Conservation (phyloP, 2,888 invertebrate species). For the Ceratothoa steindachneri region DNA sequence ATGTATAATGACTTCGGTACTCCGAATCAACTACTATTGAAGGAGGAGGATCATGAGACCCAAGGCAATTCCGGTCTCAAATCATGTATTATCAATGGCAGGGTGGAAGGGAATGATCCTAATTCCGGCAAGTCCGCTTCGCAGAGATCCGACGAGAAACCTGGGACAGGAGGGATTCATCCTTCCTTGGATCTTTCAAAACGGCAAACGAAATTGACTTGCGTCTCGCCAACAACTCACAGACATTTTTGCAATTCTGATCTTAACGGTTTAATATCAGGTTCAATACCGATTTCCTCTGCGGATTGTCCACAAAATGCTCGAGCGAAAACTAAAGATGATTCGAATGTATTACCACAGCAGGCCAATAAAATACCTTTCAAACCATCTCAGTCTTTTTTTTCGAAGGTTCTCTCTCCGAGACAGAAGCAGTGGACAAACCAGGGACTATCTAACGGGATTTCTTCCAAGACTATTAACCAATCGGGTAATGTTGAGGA, state of each 20-base stretch:
- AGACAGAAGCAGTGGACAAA: background rate
- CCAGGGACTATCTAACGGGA: background rate
- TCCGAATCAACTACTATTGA: background rate
- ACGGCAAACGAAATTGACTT: conserved; percentile 1
- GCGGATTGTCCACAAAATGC: background rate
- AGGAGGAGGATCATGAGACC: background rate
- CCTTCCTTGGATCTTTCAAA: background rate
- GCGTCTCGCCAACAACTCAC: background rate
- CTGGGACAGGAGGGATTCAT: too few species aligned
- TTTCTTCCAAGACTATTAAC: background rate
- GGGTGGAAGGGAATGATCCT: background rate
- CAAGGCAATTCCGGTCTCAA: background rate
- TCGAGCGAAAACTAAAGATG: background rate
- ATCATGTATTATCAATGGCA: background rate
- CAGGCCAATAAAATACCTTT: background rate
- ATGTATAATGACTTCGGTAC: background rate
- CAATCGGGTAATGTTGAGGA: background rate
- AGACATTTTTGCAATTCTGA: background rate
- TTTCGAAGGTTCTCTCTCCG: background rate
- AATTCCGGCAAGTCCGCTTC: background rate
- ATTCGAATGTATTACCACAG: background rate
- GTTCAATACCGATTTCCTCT: background rate
- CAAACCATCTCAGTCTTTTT: background rate
- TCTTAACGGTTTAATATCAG: background rate
- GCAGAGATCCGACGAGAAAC: background rate